A percentile compares a stretch with the other conserved stretches of the same genome.
Evolutionary conservation across 2,888 invertebrate genomes (phyloP).

Genomic region (Lamproptera curius): DNA sequence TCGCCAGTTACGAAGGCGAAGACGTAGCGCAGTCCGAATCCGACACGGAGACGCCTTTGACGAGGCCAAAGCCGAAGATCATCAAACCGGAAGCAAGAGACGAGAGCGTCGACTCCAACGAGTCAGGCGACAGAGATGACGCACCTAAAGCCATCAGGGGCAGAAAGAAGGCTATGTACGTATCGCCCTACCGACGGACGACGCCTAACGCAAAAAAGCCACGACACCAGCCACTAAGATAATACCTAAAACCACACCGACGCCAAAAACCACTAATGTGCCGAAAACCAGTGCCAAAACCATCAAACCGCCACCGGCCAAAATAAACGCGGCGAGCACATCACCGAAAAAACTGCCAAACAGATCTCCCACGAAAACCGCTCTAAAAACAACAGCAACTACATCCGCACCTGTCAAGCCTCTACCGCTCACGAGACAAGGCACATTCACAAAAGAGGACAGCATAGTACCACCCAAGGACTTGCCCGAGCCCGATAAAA

Average conservation of each 20-base stretch:
- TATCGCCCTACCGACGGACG: constrained; percentile 75
- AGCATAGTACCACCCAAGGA: constrained; percentile 59
- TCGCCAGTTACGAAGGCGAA: constrained; percentile 76
- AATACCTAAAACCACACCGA: constrained; percentile 36
- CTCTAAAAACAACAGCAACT: constrained; percentile 41
- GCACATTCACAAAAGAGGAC: constrained; percentile 95
- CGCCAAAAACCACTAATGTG: constrained; percentile 37
- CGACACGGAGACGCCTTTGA: constrained; percentile 49
- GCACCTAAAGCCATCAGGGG: constrained; percentile 81
- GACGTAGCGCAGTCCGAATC: constrained; percentile 72
- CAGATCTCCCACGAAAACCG: constrained; percentile 48
- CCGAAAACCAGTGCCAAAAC: constrained; percentile 53
- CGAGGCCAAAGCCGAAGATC: constrained; percentile 76
- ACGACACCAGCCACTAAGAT: constrained; percentile 28
- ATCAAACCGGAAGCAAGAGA: constrained; percentile 71
- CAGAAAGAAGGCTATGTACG: constrained; percentile 83
- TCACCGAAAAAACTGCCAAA: constrained; percentile 60
- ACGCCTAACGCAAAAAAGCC: constrained; percentile 53
- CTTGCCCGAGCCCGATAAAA: constrained; percentile 54
- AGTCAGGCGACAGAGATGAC: constrained; percentile 63
- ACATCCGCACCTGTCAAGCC: constrained; percentile 54
- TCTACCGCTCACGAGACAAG: constrained; percentile 86
- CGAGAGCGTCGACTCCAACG: constrained; percentile 66
- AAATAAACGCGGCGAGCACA: constrained; percentile 45
- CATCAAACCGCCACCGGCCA: constrained; percentile 38